Base-by-base conservation (phyloP, 2,797 vertebrate genomes). In the Amblyraja radiata region DNA sequence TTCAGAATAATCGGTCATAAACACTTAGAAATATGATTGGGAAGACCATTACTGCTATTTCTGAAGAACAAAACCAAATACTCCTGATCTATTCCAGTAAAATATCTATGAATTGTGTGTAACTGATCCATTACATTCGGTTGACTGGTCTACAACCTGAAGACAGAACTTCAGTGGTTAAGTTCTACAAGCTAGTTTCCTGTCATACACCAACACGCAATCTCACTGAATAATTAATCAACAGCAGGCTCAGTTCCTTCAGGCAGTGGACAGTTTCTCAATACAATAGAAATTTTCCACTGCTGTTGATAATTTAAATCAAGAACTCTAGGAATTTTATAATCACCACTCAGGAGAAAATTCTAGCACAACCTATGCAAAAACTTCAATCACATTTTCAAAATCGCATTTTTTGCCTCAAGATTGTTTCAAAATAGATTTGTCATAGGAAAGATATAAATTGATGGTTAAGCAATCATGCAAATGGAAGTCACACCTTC, bases 101-200 rank as follows among this genome's bases (percentile, higher is more conserved):
- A 71, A 71, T 91, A 23, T 36, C 23, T 25, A 58, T 58, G 39
- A 74, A 71, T 6, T 73, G 10, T 58, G 58, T 8, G 71, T 2
- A 76, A 76, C 13, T 25, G 71, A 92, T 76, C 90, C 25, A 76
- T 76, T 58, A 92, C 5, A 54, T 14, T 8, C 4, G 76, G 13
- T 16, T 46, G 68, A 54, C 90, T 76, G 36, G 21, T 6, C 23
- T 32, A 76, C 71, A 76, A 39, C 73, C 6, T 76, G 4, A 54
- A 92, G 68, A 90, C n/a, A 58, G 54, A 76, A 36, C 39, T 71
- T 73, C 90, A 74, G 36, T 92, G 36, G 71, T 92, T 92, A 39
- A 46, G 90, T 76, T 74, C 71, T 54, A 54, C 71, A 92, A 11
- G 21, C 90, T 76, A 6, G 71, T 76, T 92, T 92, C 71, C 25